Evolutionary conservation across 2,888 invertebrate species (phyloP), one percentile per base, ranked within the genome.

Genomic region (Exocentrus adspersus): DNA sequence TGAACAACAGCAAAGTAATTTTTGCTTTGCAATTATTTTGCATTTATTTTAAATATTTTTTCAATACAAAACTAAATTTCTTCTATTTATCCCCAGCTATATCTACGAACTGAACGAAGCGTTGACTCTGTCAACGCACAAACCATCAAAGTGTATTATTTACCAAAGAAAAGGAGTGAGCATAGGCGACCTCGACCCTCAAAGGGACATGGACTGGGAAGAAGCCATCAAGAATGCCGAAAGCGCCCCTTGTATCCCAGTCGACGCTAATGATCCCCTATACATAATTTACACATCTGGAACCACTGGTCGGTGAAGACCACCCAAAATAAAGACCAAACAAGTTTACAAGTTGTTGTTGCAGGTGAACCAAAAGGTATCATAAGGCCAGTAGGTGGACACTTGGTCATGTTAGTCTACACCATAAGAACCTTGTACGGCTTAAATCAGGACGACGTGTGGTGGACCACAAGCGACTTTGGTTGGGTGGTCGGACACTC

Each of bases 401-500:
- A 97, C 76, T 89, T 97, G 37, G 95, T 92, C 0, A 89, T 90
- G 0, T 83, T 97, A 2, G 89, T 92, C 77, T 97, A 95, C 91
- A 88, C 92, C 0, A 91, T 97, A 90, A 88, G 87, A 67, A 86
- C 87, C 0, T 87, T 96, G 43, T 97, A 96, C 76, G 95, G 92
- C 0, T 85, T 94, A 77, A 85, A 87, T 41, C 86, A 88, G 5
- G 89, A 90, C 9, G 94, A 95, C 16, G 88, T 91, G 24, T 97
- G 96, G 90, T 97, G 96, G 95, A 91, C 92, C 10, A 94, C 94
- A 0, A 96, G 96, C 41, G 92, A 92, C 77, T 86, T 93, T 56
- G 95, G 95, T 9, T 95, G 95, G 95, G 96, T 97, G 0, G 96
- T 97, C 0, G 97, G 97, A 0, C 96, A 95, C 78, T 96, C 95